Base-by-base conservation (phyloP, 2,113 vertebrate genomes). In the Macrotis lagotis region DNA sequence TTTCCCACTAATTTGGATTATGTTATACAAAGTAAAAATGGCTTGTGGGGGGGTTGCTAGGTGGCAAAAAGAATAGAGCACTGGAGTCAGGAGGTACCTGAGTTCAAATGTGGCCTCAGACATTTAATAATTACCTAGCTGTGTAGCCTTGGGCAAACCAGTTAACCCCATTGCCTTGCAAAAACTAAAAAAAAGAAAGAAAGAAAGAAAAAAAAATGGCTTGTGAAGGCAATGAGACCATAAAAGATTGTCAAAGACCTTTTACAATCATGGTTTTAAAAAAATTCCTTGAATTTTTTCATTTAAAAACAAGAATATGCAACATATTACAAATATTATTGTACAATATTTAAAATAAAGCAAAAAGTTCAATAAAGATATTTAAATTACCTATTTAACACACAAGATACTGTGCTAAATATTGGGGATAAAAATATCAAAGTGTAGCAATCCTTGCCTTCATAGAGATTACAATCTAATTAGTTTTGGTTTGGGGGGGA, bases 1-100 rank as follows among this genome's bases (percentile, higher is more conserved):
- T 97, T 96, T 95, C 59, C 95, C 66, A 91, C 92, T 52, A 92
- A 96, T 94, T 97, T 93, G 94, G 53, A 96, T 96, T 96, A 96
- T 91, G 31, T 92, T 94, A 91, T 96, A 59, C 16, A 52, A 89
- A 94, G 92, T 93, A 91, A 93, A 74, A 25, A 91, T 91, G 92
- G 52, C 93, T 53, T 89, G 88, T 94, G 90, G n/a, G n/a, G n/a
- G n/a, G n/a, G n/a, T n/a, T n/a, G n/a, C n/a, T n/a, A n/a, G n/a
- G n/a, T n/a, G n/a, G n/a, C n/a, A n/a, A n/a, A n/a, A n/a, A n/a
- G n/a, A n/a, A n/a, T n/a, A n/a, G n/a, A n/a, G n/a, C n/a, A n/a
- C n/a, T n/a, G n/a, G n/a, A n/a, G n/a, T n/a, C n/a, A n/a, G n/a
- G n/a, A n/a, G n/a, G n/a, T n/a, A n/a, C n/a, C n/a, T n/a, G n/a